These are phyloP conservation scores for Temnothorax longispinosus DNA, from an alignment of 1,140 invertebrate species.

Conservation along the genomic window DNA sequence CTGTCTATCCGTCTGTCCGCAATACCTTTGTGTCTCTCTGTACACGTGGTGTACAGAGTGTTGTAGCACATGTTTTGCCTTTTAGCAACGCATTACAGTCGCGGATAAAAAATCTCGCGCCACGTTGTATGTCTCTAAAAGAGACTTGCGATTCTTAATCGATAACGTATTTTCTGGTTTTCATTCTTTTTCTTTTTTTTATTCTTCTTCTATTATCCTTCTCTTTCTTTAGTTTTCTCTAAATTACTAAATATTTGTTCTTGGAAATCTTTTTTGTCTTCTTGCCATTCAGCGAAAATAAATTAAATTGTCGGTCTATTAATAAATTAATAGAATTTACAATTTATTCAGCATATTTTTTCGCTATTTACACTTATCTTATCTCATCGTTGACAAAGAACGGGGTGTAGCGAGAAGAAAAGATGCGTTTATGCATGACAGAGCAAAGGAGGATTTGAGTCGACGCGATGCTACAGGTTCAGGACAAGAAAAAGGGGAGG, in stretches of 20 bases:
- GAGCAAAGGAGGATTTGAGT: slow-evolving; percentile 55
- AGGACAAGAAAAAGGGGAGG: slow-evolving; percentile 61
- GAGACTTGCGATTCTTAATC: slow-evolving; percentile 54
- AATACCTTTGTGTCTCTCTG: slow-evolving; percentile 40
- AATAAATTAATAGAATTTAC: not conserved
- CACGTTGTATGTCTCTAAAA: slow-evolving; percentile 40
- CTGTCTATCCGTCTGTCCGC: slow-evolving; percentile 43
- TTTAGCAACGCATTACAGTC: slow-evolving; percentile 36
- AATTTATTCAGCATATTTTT: not conserved
- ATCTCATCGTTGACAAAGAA: slow-evolving; percentile 9
- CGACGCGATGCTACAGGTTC: slow-evolving; percentile 54
- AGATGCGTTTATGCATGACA: not conserved
- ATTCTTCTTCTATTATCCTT: not conserved
- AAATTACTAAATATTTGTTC: not conserved
- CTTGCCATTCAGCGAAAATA: not conserved
- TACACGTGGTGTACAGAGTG: not conserved
- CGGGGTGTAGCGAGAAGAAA: not conserved
- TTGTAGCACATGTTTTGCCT: slow-evolving; percentile 35
- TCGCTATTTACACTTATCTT: slow-evolving; percentile 21
- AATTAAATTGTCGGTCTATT: not conserved
- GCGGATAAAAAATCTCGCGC: slow-evolving; percentile 32
- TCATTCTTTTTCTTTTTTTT: not conserved
- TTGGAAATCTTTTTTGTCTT: not conserved
- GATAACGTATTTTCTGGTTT: slow-evolving; percentile 28
- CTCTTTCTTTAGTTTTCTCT: not conserved